A percentile compares a stretch with the other conserved stretches of the same genome.
Evolutionary conservation across 1,140 invertebrate species (phyloP).

Genomic region (Polyergus mexicanus): DNA sequence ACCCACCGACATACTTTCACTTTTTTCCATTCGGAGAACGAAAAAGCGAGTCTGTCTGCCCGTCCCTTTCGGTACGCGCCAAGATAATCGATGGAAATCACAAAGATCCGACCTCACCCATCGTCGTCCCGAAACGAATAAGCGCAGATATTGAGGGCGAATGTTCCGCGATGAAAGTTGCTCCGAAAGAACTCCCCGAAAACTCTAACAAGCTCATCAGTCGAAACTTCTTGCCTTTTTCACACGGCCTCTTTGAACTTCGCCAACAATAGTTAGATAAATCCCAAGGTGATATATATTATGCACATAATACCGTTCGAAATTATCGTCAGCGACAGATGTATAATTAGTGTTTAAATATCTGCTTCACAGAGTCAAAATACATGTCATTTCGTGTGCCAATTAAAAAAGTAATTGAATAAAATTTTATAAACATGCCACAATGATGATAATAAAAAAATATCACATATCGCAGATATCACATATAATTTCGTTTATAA

Average conservation of each 20-base stretch:
- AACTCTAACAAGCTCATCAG: conserved; percentile 58
- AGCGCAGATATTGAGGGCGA: conserved; percentile 22
- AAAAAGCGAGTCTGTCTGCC: conserved; percentile 55
- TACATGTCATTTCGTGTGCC: not conserved
- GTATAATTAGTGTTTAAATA: not conserved
- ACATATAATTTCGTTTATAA: too few species aligned
- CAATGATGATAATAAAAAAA: not conserved
- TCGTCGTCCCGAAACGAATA: not conserved
- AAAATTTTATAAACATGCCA: not conserved
- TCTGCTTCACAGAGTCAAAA: not conserved
- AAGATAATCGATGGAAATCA: conserved; percentile 31
- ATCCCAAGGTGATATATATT: conserved; percentile 21
- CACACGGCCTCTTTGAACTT: not conserved
- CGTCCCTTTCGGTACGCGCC: conserved; percentile 39
- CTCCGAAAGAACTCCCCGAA: not conserved
- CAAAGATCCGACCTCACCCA: conserved; percentile 2
- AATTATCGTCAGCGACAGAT: not conserved
- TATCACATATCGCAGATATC: too few species aligned
- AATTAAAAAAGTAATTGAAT: not conserved
- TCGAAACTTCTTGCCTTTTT: not conserved
- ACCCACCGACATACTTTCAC: conserved; percentile 83
- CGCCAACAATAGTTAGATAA: conserved; percentile 14
- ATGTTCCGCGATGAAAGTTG: conserved; percentile 39
- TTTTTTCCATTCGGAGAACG: conserved; percentile 74
- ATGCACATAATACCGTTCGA: not conserved